Conservation (phyloP, 2,113 vertebrate genomes). For the Hiodon alosoides region DNA sequence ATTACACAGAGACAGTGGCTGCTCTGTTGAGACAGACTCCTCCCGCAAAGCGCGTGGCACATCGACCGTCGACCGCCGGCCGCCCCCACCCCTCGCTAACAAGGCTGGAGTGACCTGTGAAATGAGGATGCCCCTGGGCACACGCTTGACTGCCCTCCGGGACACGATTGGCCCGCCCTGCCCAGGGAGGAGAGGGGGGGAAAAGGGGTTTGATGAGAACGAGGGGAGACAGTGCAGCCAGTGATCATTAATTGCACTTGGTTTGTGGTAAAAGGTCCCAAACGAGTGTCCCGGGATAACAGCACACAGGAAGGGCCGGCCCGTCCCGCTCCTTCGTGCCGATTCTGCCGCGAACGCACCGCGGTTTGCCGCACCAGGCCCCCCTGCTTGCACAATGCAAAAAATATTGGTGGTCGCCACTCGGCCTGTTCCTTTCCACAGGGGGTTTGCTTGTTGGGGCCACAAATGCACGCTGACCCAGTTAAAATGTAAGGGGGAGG, state of each 20-base stretch:
- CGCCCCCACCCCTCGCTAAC: conserved; percentile 58
- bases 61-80: conserved; percentile 61
- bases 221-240: conserved; percentile 84
- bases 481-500: conserved; percentile 34
- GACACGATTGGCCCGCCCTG: conserved; percentile 63
- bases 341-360: conserved; percentile 29
- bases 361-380: conserved; percentile 43
- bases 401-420: conserved; percentile 46
- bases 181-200: conserved; percentile 54
- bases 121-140: conserved; percentile 75
- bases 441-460: conserved; percentile 20
- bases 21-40: conserved; percentile 74
- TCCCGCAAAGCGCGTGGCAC: conserved; percentile 86
- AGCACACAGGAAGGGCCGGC: conserved; percentile 49
- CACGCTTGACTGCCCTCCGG: conserved; percentile 68
- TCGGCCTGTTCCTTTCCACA: conserved; percentile 19
- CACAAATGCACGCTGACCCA: conserved; percentile 49
- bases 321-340: conserved; percentile 16
- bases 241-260: conserved; percentile 95
- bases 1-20: conserved; percentile 83
- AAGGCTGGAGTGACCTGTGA: conserved; percentile 82
- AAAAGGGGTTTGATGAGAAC: conserved; percentile 78
- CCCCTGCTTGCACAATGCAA: conserved; percentile 56
- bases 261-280: conserved; percentile 74
- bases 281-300: conserved; percentile 70